Evolutionary conservation across 2,888 invertebrate genomes (phyloP).

Genomic region (Scotopteryx bipunctaria): DNA sequence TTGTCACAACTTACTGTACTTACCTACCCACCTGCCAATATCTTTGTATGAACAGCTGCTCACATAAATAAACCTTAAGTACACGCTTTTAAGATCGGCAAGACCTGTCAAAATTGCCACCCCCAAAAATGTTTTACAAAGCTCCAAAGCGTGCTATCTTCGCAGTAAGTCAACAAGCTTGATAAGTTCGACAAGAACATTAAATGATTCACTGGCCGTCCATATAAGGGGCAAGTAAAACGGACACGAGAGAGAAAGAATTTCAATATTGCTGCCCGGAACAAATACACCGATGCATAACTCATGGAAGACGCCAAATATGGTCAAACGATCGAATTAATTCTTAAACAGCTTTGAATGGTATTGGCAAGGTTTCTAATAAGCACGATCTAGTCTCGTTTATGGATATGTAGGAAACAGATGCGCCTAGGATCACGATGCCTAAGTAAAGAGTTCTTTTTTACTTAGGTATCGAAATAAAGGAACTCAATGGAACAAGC

Average conservation of each 20-base stretch:
- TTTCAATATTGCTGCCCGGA: conserved; percentile 48
- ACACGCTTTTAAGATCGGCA: conserved; percentile 19
- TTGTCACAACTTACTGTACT: conserved; percentile 24
- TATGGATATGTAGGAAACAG: conserved; percentile 63
- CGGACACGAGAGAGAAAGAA: conserved; percentile 54
- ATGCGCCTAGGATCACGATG: conserved; percentile 51
- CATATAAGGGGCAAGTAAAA: conserved; percentile 58
- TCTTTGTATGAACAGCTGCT: conserved; percentile 32
- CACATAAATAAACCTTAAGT: conserved; percentile 15
- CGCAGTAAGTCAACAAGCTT: conserved; percentile 37
- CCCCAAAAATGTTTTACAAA: conserved; percentile 24
- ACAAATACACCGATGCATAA: conserved; percentile 56
- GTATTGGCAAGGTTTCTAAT: conserved; percentile 55
- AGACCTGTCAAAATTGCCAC: conserved; percentile 17
- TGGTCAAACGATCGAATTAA: conserved; percentile 56
- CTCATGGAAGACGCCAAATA: conserved; percentile 59
- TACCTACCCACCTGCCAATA: conserved; percentile 32
- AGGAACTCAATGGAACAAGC: conserved; percentile 25
- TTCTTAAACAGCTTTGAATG: conserved; percentile 52
- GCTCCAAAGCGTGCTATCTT: conserved; percentile 30
- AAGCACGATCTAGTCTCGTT: conserved; percentile 52
- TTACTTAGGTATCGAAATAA: too few species aligned
- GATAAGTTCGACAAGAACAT: conserved; percentile 49
- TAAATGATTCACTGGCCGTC: conserved; percentile 57
- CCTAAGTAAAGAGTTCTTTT: conserved; percentile 29